Evolutionary conservation across 1,140 invertebrate genomes (phyloP), one percentile per base, ranked within the genome.

Genomic region (Plectrocnemia conspersa): DNA sequence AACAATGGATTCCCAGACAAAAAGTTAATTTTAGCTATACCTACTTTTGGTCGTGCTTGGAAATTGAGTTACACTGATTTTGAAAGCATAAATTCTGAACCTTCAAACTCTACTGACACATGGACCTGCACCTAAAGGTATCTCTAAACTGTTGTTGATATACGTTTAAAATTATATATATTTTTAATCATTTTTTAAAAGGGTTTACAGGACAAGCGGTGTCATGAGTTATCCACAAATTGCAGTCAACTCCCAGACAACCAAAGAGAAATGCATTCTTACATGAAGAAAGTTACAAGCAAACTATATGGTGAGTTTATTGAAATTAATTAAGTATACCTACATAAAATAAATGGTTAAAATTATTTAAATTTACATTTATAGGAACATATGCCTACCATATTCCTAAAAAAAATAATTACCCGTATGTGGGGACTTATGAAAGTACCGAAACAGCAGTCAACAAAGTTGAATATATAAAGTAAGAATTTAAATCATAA

Each of bases 381-480:
- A n/a, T n/a, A 76, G 84, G 87, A 25, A 82, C 80, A 35, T 91
- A 89, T 59, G 86, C 85, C 1, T 89, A 80, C 71, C 79, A 83
- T 61, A 65, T 83, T 0, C 83, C 84, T 54, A 82, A 88, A 49
- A 76, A 82, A 11, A 81, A 73, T 23, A 5, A 77, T 83, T 9
- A 81, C 80, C 4, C 84, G 90, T 10, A 77, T 93, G 38, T 97
- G 93, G 93, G 85, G 0, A 85, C 85, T 27, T 96, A 88, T 65
- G 93, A 97, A 65, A 89, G 96, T 68, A 80, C 85, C 0, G 85
- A 91, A 42, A 91, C 88, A 1, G 84, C 91, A 33, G 84, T 81
- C 25, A 81, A 86, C 50, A 97, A 96, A 66, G 88, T 88, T 1
- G 66, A 76, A 2, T 93, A 85, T 62, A 84, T 81, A 3, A 77